Percentiles rank a stretch among this genome's conserved stretches.
Evolutionary conservation across 1,140 invertebrate species (phyloP).

Genomic region (Zophobas atratus): DNA sequence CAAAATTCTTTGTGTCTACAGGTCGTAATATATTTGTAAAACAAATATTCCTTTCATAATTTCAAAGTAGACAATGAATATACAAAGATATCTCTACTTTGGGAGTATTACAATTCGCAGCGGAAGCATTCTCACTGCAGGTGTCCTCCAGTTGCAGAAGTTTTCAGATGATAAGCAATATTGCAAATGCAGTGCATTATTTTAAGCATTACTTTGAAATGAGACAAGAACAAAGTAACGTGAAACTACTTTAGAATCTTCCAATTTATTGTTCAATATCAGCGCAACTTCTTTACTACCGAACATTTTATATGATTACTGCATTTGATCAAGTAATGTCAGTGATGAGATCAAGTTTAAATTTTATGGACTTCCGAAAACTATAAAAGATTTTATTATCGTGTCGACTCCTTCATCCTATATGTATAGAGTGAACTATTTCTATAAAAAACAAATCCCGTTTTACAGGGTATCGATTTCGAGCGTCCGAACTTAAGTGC

Average conservation of each 20-base stretch:
- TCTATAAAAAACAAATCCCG: constrained; percentile 27
- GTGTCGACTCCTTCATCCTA: constrained; percentile 16
- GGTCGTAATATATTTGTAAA: too few species aligned
- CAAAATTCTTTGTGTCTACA: too few species aligned
- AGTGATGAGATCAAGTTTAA: constrained; percentile 31
- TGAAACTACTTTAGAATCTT: neutral
- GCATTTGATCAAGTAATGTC: constrained; percentile 27
- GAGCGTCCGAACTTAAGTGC: constrained; percentile 9
- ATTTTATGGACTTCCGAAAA: constrained; percentile 24
- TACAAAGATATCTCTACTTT: too few species aligned
- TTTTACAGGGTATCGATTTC: constrained; percentile 16
- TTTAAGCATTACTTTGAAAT: neutral
- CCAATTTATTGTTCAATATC: constrained; percentile 25
- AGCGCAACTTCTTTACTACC: neutral
- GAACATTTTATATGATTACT: constrained; percentile 6
- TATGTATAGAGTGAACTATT: constrained; percentile 19
- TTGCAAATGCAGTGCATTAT: too few species aligned
- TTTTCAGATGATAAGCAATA: too few species aligned
- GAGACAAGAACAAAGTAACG: neutral
- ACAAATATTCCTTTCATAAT: too few species aligned
- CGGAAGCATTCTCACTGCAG: too few species aligned
- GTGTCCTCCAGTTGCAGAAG: too few species aligned
- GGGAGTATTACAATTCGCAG: too few species aligned
- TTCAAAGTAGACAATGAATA: too few species aligned
- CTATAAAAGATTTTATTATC: constrained; percentile 41